Conservation (phyloP, 2,113 vertebrate genomes). For the Coreoperca whiteheadi region DNA sequence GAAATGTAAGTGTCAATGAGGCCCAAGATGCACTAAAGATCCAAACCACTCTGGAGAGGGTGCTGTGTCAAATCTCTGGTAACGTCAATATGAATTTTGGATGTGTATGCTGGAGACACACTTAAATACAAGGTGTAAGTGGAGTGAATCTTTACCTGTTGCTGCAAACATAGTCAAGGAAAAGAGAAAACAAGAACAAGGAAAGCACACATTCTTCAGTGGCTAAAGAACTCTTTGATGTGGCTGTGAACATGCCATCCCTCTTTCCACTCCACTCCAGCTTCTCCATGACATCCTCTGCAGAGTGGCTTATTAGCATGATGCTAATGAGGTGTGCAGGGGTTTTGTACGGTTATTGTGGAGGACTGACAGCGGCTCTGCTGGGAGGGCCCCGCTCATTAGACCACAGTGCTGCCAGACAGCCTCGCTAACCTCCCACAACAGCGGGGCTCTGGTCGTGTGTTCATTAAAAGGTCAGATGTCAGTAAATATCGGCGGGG, state of each 20-base stretch:
- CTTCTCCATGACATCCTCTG: slow-evolving; percentile 41
- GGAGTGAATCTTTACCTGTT: neutral
- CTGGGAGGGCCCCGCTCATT: slow-evolving; percentile 66
- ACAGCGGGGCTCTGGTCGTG: slow-evolving; percentile 14
- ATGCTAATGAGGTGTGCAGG: slow-evolving; percentile 75
- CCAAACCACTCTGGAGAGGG: neutral
- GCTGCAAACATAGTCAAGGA: neutral
- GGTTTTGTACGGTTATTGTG: slow-evolving; percentile 34
- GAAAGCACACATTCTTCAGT: neutral
- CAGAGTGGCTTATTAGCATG: slow-evolving; percentile 63
- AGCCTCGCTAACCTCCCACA: slow-evolving; percentile 36
- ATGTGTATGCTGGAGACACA: neutral
- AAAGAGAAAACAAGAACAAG: neutral
- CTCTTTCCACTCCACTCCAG: neutral
- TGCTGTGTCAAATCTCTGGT: too few species aligned
- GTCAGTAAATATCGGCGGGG: slow-evolving; percentile 41
- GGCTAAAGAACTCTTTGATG: slow-evolving; percentile 14
- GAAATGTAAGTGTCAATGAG: neutral
- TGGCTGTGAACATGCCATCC: slow-evolving; percentile 45
- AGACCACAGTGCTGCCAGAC: slow-evolving; percentile 59
- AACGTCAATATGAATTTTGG: too few species aligned
- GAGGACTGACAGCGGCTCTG: slow-evolving; percentile 48
- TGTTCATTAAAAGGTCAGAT: slow-evolving; percentile 78
- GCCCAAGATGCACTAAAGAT: neutral
- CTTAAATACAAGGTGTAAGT: neutral